Evolutionary conservation across 2,797 vertebrate genomes (phyloP).

Genomic region (Xenopus petersii): DNA sequence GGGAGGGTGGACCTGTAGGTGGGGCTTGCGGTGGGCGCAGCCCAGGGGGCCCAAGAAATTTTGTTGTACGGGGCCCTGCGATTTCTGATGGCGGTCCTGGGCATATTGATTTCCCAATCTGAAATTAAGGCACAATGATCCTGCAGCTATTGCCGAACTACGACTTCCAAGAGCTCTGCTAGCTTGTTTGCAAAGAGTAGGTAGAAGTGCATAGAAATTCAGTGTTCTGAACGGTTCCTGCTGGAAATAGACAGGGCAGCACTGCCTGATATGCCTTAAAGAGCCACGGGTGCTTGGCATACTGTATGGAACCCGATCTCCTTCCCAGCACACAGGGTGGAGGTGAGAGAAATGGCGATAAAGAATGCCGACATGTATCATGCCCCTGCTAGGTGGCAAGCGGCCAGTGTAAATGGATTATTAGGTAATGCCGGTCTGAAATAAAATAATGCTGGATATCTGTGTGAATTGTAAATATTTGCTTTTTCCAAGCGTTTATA

Average conservation of each 20-base stretch:
- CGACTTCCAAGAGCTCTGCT: no score
- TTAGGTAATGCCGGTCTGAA: slow-evolving; percentile 46
- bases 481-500: slow-evolving; percentile 47
- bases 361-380: slow-evolving; percentile 50
- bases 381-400: slow-evolving; percentile 40
- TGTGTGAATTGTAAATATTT: slow-evolving; percentile 51
- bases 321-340: slow-evolving; percentile 8
- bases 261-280: slow-evolving; percentile 19
- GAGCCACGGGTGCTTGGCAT: not conserved
- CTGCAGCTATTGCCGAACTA: no score
- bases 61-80: no score
- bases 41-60: no score
- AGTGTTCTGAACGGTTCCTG: no score
- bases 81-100: no score
- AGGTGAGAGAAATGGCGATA: slow-evolving; percentile 34
- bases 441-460: slow-evolving; percentile 38
- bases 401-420: slow-evolving; percentile 50
- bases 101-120: no score
- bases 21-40: no score
- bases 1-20: no score
- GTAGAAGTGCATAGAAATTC: no score
- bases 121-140: no score
- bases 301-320: slow-evolving; percentile 16
- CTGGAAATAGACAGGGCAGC: not conserved
- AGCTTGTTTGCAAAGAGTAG: no score